phyloP scores from a whole-genome alignment of 2,888 invertebrate genomes.

The Labia minor region DNA sequence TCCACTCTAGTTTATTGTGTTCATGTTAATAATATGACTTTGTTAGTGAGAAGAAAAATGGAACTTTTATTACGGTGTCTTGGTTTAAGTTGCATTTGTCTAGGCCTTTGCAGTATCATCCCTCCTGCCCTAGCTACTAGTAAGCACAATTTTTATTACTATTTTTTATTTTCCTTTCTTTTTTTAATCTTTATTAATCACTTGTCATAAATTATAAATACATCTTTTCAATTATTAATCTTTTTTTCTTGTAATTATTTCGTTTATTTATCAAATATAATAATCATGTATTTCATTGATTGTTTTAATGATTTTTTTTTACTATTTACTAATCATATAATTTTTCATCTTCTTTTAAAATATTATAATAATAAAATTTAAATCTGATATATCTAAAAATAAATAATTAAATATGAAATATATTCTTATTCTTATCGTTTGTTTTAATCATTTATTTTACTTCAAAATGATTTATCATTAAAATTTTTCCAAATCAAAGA shows the following conservation, averaged over 20 bases:
- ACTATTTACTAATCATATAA: too few species aligned
- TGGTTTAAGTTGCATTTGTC: slow-evolving; percentile 5
- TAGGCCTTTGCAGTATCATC: slow-evolving; percentile 13
- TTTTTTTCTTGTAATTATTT: background rate
- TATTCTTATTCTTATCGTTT: too few species aligned
- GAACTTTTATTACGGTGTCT: slow-evolving; percentile 7
- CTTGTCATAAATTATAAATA: background rate
- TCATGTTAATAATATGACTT: slow-evolving; percentile 4
- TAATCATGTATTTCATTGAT: too few species aligned
- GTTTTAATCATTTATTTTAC: too few species aligned
- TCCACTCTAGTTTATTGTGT: background rate
- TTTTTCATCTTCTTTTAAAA: too few species aligned
- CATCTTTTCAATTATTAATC: background rate
- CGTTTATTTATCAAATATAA: too few species aligned
- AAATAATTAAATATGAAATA: too few species aligned
- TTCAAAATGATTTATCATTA: too few species aligned
- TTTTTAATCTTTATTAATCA: background rate
- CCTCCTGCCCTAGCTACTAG: background rate
- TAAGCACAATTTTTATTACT: background rate
- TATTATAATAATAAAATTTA: too few species aligned
- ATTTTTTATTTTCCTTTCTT: background rate
- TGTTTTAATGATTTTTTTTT: too few species aligned
- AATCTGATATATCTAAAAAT: too few species aligned
- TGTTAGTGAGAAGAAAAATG: background rate
- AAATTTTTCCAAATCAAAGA: too few species aligned